These are phyloP conservation scores for Nomada fucata DNA, from an alignment of 2,888 invertebrate species.

Conservation along the genomic window DNA sequence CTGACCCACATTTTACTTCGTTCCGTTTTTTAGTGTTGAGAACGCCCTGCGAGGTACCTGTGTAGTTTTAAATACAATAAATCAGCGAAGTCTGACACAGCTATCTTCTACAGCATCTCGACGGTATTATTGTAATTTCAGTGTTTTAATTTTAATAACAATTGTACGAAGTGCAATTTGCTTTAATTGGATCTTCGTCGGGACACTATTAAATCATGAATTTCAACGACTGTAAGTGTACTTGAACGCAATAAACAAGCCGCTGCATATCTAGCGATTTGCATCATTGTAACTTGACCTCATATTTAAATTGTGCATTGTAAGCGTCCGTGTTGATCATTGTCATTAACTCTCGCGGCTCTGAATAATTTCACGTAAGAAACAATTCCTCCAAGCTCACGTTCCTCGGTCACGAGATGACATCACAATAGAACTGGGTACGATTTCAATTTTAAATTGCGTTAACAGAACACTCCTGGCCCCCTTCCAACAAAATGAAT, in stretches of 20 bases:
- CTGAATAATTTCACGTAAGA: slow-evolving; percentile 27
- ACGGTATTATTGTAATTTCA: too few relatives aligned
- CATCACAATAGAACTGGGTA: slow-evolving; percentile 30
- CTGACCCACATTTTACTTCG: too few relatives aligned
- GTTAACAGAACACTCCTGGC: slow-evolving; percentile 39
- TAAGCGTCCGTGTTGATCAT: not conserved
- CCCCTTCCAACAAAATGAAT: slow-evolving; percentile 36
- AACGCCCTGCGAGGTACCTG: too few relatives aligned
- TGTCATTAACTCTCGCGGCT: slow-evolving; percentile 6
- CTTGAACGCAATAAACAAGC: not conserved
- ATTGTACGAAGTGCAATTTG: too few relatives aligned
- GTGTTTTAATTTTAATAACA: too few relatives aligned
- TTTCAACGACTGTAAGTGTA: not conserved
- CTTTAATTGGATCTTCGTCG: not conserved
- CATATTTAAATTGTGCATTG: slow-evolving; percentile 4
- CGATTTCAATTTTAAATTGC: slow-evolving; percentile 53
- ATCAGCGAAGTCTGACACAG: too few relatives aligned
- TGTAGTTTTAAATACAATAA: too few relatives aligned
- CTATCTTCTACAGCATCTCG: too few relatives aligned
- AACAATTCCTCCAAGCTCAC: slow-evolving; percentile 5
- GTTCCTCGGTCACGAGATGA: slow-evolving; percentile 6
- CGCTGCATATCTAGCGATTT: too few relatives aligned
- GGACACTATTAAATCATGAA: not conserved
- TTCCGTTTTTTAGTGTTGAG: too few relatives aligned
- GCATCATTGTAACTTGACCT: not conserved